Conservation (phyloP, 1,140 invertebrate genomes). For the Rhopalosiphum maidis region DNA sequence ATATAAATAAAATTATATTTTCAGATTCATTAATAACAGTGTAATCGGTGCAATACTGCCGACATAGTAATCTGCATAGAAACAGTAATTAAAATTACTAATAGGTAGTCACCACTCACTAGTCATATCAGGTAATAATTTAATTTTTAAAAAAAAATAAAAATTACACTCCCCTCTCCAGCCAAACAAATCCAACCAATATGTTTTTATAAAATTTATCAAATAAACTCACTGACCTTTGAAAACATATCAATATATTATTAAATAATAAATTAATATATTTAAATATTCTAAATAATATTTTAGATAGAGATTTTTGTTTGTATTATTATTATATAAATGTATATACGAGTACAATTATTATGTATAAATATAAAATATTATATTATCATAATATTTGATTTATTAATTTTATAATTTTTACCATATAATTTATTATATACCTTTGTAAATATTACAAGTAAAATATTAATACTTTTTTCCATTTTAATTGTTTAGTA, state of each 20-base stretch:
- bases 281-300: background rate
- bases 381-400: too few species aligned
- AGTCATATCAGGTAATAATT: background rate
- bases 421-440: too few species aligned
- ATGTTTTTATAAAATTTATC: background rate
- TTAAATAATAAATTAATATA: too few species aligned
- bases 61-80: background rate
- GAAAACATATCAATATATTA: background rate
- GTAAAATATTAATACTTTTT: background rate
- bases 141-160: background rate
- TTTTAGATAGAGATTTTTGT: background rate
- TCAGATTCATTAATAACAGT: background rate
- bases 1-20: background rate
- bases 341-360: too few species aligned
- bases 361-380: too few species aligned
- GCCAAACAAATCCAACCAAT: background rate
- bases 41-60: background rate
- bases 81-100: background rate
- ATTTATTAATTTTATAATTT: too few species aligned
- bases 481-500: background rate
- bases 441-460: background rate
- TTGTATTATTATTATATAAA: background rate
- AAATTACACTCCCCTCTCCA: background rate
- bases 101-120: background rate
- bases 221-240: background rate